Evolutionary conservation across 2,888 invertebrate species (phyloP).

Genomic region (Stegophylla sp.): DNA sequence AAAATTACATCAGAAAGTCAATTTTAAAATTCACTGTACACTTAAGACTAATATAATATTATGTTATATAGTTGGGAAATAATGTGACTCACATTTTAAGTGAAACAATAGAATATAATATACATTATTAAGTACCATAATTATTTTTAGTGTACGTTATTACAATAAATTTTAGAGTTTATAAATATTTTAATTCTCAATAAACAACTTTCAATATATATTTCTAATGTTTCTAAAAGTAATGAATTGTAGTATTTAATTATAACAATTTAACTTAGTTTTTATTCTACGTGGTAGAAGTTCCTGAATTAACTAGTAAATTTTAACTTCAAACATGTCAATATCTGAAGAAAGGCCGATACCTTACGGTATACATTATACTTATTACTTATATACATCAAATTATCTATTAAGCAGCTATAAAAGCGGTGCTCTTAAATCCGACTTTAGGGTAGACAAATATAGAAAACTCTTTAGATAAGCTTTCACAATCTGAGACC

Average conservation of each 20-base stretch:
- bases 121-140: too few species aligned
- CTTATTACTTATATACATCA: not conserved
- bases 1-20: too few species aligned
- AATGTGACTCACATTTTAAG: too few species aligned
- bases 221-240: too few species aligned
- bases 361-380: not conserved
- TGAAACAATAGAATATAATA: too few species aligned
- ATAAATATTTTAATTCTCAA: too few species aligned
- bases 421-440: not conserved
- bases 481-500: not conserved
- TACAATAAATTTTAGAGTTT: too few species aligned
- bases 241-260: not conserved
- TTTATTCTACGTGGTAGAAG: not conserved
- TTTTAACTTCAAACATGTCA: not conserved
- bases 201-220: too few species aligned
- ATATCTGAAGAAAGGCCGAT: not conserved
- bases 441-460: not conserved
- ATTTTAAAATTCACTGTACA: too few species aligned
- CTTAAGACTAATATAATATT: too few species aligned
- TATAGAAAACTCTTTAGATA: not conserved
- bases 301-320: not conserved
- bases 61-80: too few species aligned
- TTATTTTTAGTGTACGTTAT: too few species aligned
- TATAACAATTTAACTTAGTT: not conserved
- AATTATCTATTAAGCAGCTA: not conserved